phyloP scores from a whole-genome alignment of 2,888 invertebrate genomes.

The Sylvicola fuscatus region DNA sequence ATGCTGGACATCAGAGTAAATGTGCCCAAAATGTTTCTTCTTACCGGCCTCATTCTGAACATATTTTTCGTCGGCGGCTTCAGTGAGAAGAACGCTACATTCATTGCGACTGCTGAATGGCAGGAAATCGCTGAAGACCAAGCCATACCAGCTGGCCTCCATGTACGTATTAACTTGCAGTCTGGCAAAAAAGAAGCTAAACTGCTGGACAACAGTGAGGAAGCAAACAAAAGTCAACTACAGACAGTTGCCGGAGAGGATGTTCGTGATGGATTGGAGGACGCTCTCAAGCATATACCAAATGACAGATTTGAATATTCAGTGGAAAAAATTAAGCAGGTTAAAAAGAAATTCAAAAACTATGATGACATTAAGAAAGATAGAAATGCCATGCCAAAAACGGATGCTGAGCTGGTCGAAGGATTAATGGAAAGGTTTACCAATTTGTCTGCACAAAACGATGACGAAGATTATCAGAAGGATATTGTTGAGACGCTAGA shows the following conservation, averaged over 20 bases:
- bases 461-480: no score
- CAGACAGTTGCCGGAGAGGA: conserved; percentile 13
- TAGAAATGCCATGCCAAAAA: conserved; percentile 8
- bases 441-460: no score
- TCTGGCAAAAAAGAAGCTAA: conserved; percentile 58
- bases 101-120: conserved; percentile 41
- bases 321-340: conserved; percentile 17
- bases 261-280: conserved; percentile 15
- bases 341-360: conserved; percentile 29
- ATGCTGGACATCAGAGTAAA: no score
- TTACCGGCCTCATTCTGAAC: no score
- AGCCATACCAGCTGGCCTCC: conserved; percentile 48
- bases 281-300: conserved; percentile 24
- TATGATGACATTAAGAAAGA: conserved; percentile 45
- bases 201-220: conserved; percentile 28
- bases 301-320: conserved; percentile 16
- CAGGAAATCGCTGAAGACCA: conserved; percentile 37
- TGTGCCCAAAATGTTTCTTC: no score
- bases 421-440: no score
- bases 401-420: no score
- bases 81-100: conserved; percentile 21
- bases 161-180: conserved; percentile 52
- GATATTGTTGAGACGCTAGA: no score
- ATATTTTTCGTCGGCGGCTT: background rate
- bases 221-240: conserved; percentile 9